These are phyloP conservation scores for Hippotragus niger DNA, from an alignment of 2,113 vertebrate genomes.

Conservation along the genomic window DNA sequence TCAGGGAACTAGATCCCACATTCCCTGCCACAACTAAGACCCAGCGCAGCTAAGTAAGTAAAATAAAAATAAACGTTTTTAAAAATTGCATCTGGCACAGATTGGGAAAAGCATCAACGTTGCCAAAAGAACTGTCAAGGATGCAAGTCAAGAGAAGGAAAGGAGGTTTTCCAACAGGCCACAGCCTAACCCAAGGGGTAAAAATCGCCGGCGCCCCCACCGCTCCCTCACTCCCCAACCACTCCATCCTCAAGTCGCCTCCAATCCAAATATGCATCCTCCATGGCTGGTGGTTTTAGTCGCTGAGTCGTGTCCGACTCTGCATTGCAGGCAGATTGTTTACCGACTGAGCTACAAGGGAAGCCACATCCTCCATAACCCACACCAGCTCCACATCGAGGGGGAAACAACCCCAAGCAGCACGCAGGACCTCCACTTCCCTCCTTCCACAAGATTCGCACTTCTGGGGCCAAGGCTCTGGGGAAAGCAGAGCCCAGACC, in stretches of 20 bases:
- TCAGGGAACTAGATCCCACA: not conserved
- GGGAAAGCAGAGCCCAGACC: slow-evolving; percentile 64
- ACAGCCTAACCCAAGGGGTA: not conserved
- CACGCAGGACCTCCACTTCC: not conserved
- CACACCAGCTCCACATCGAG: not conserved
- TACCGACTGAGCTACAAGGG: not conserved
- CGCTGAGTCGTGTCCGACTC: not conserved
- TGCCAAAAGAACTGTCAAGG: slow-evolving; percentile 41
- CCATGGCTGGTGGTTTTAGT: not conserved
- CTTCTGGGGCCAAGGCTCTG: slow-evolving; percentile 8
- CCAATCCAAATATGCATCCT: not conserved
- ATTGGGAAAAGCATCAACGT: not conserved
- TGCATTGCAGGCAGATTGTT: not conserved
- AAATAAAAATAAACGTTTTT: not conserved
- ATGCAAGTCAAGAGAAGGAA: slow-evolving; percentile 43
- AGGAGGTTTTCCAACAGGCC: slow-evolving; percentile 14
- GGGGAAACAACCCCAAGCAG: not conserved
- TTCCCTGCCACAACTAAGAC: not conserved
- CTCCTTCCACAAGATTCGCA: not conserved
- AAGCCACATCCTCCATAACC: not conserved
- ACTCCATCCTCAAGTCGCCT: not conserved
- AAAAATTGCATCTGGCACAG: slow-evolving; percentile 49
- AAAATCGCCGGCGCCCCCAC: not conserved
- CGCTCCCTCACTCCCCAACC: not conserved
- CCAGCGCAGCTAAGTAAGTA: not conserved